Evolutionary conservation across 2,797 vertebrate species (phyloP), one percentile per base, ranked within the genome.

Genomic region (Mus caroli): DNA sequence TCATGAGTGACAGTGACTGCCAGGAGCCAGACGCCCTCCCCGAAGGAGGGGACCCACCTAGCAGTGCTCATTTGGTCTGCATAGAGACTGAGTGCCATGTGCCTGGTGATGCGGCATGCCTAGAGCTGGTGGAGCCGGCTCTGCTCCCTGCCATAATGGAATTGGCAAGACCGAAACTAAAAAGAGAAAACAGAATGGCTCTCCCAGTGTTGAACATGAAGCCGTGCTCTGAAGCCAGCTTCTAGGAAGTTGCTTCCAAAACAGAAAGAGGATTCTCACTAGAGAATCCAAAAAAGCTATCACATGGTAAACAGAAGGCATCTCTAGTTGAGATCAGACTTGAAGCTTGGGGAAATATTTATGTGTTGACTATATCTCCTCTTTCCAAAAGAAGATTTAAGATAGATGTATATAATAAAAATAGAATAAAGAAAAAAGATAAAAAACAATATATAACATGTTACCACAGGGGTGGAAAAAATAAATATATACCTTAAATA

Each of bases 311-410:
- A 92, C 62, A 86, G 75, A 92, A 94, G 91, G 12, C 50, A 50
- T 71, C 95, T 87, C 85, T 93, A 88, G 67, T 92, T 94, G 77
- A 78, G 83, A 46, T 1, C 87, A 46, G 80, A 88, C 54, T 92
- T 91, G 93, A 97, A 94, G 54, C 69, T 93, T 96, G 67, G 31
- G 88, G 64, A 97, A 97, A 88, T 93, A 96, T 83, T 88, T 90
- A 86, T 93, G 76, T 94, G 24, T 92, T 94, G 62, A 22, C 80
- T 93, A 92, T 96, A 80, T 37, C 43, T 91, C 60, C 56, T 96
- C 60, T 93, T 96, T 86, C 77, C 62, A 91, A 54, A 31, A 92
- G 91, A 94, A 28, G 58, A 90, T 94, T 92, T 83, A 77, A 92
- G 94, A 89, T 83, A 84, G 96, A 96, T 71, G 77, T 50, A 71